phyloP scores from a whole-genome alignment of 2,113 vertebrate species.

The Oostethus manadensis region DNA sequence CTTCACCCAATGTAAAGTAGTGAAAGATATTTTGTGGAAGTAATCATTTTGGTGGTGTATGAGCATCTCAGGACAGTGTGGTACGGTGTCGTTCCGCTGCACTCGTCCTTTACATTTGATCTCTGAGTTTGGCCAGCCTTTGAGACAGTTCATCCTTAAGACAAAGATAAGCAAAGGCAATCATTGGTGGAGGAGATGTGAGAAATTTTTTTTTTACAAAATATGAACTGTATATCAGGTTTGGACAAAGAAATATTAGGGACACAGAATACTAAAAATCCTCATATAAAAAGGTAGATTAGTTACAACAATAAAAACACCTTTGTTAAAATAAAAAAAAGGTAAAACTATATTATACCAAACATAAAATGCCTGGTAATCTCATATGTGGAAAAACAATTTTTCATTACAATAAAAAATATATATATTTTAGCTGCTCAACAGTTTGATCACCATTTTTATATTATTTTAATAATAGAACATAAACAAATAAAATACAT shows the following conservation, averaged over 20 bases:
- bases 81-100: neutral
- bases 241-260: no score
- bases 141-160: constrained; percentile 88
- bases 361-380: no score
- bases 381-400: no score
- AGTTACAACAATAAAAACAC: neutral
- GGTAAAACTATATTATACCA: no score
- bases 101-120: constrained; percentile 76
- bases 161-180: constrained; percentile 12
- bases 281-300: neutral
- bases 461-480: no score
- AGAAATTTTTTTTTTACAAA: neutral
- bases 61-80: neutral
- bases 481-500: no score
- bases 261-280: no score
- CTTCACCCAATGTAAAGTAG: constrained; percentile 11
- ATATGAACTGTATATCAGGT: no score
- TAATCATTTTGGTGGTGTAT: constrained; percentile 45
- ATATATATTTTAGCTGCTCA: no score
- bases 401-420: no score
- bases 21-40: constrained; percentile 17
- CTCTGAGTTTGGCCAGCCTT: constrained; percentile 87
- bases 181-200: constrained; percentile 3
- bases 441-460: no score
- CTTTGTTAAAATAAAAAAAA: no score